Base-by-base conservation (phyloP, 2,888 invertebrate species). In the Acrocyrtus sp. region DNA sequence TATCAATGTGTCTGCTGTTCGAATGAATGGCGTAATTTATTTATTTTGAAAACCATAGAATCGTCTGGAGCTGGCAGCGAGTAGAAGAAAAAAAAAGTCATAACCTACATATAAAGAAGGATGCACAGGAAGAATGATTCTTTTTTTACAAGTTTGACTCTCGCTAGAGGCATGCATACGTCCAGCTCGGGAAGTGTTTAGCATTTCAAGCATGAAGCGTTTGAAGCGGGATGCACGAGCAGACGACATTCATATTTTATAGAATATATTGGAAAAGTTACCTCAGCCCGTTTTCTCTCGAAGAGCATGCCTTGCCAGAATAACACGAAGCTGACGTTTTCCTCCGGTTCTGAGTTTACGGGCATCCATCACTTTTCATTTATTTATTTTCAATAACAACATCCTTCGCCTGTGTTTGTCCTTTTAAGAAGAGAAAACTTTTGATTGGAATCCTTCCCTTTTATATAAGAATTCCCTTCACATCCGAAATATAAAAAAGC, bases 21-120 rank as follows among this genome's bases (percentile, higher is more conserved):
- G 34, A 51, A 22, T 69, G 69, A 54, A 34, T 39, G 34, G 47
- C 39, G 61, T 62, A 69, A 69, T 69, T 69, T 69, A 69, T 69
- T 68, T 68, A 68, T 68, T 69, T 69, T 69, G 54, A 61, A 43
- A 56, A 26, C 56, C 61, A 69, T 69, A 51, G 45, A 53, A 41
- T 60, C 43, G 51, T 60, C 60, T 68, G 34, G 34, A 34, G 34
- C 34, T 34, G 68, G 60, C 67, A 58, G 50, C 41, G 56, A 56
- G 19, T 39, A 53, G 26, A 63, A 54, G 56, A 56, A 68, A 66
- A 68, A 68, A 68, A 53, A 60, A 53, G 60, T 60, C 27, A 60
- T 60, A 51, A 34, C 34, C 34, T 34, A 34, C 34, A 34, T 34
- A 34, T n/a, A n/a, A n/a, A 34, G 34, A 34, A 8, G 34, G 12